Conservation (phyloP, 1,140 invertebrate genomes). For the Panonychus citri region DNA sequence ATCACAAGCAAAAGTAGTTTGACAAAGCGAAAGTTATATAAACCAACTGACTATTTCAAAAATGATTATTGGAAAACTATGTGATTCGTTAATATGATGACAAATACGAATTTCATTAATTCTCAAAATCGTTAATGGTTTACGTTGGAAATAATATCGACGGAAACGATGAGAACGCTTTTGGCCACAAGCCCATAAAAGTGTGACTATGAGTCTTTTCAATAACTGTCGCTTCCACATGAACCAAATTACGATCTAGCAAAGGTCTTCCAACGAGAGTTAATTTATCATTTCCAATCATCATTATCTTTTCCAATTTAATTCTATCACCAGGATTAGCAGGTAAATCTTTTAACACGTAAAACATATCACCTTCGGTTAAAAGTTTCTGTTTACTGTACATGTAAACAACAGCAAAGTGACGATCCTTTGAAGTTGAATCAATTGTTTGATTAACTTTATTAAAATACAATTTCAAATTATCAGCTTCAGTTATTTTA, state of each 20-base stretch:
- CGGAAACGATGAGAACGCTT: slow-evolving; percentile 3
- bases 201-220: slow-evolving; percentile 14
- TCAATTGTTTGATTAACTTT: slow-evolving; percentile 4
- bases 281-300: slow-evolving; percentile 14
- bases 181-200: not conserved
- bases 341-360: slow-evolving; percentile 8
- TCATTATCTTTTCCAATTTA: slow-evolving; percentile 14
- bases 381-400: slow-evolving; percentile 8
- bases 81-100: slow-evolving; percentile 7
- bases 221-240: slow-evolving; percentile 13
- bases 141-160: slow-evolving; percentile 1
- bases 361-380: slow-evolving; percentile 13
- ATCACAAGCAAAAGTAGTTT: no score
- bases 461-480: slow-evolving; percentile 3
- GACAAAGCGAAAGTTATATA: no score
- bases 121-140: slow-evolving; percentile 7
- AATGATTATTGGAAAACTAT: not conserved
- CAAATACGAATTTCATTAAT: slow-evolving; percentile 11
- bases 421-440: not conserved
- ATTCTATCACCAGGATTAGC: slow-evolving; percentile 13
- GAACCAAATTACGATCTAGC: slow-evolving; percentile 13
- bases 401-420: slow-evolving; percentile 11
- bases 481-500: no score
- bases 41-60: no score
- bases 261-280: slow-evolving; percentile 15